Percentiles rank a stretch among this genome's conserved stretches.
Evolutionary conservation across 1,140 invertebrate species (phyloP).

Genomic region (Hydropsyche tenuis): DNA sequence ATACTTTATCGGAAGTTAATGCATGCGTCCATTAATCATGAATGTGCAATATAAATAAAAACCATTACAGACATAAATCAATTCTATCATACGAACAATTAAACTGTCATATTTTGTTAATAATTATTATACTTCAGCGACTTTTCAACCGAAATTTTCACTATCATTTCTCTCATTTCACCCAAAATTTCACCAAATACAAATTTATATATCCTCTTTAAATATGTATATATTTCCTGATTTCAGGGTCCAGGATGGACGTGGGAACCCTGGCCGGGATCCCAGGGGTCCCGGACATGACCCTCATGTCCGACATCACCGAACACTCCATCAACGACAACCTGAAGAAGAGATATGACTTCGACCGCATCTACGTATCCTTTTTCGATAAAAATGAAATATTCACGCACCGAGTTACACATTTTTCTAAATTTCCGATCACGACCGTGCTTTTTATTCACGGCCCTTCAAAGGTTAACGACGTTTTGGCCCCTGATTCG

Average conservation of each 20-base stretch:
- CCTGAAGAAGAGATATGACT: conserved; percentile 81
- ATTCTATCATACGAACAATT: too few species aligned
- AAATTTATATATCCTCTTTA: conserved; percentile 24
- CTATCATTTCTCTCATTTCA: background rate
- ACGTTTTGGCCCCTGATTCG: too few species aligned
- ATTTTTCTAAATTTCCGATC: too few species aligned
- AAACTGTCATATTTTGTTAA: too few species aligned
- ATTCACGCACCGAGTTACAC: too few species aligned
- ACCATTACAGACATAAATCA: too few species aligned
- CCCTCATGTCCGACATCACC: conserved; percentile 90
- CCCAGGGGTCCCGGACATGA: conserved; percentile 87
- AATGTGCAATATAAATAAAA: too few species aligned
- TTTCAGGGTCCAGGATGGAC: conserved; percentile 57
- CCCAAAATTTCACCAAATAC: background rate
- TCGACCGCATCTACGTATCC: conserved; percentile 94
- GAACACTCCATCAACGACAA: conserved; percentile 91
- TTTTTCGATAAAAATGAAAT: conserved; percentile 59
- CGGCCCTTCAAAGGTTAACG: too few species aligned
- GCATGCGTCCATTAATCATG: too few species aligned
- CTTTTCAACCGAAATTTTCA: background rate
- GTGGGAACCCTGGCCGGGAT: conserved; percentile 60
- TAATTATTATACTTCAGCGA: background rate
- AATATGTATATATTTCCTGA: conserved; percentile 21
- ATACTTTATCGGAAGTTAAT: too few species aligned
- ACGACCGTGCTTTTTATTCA: too few species aligned